Evolutionary conservation across 2,888 invertebrate species (phyloP).

Genomic region (Seladonia tumulorum): DNA sequence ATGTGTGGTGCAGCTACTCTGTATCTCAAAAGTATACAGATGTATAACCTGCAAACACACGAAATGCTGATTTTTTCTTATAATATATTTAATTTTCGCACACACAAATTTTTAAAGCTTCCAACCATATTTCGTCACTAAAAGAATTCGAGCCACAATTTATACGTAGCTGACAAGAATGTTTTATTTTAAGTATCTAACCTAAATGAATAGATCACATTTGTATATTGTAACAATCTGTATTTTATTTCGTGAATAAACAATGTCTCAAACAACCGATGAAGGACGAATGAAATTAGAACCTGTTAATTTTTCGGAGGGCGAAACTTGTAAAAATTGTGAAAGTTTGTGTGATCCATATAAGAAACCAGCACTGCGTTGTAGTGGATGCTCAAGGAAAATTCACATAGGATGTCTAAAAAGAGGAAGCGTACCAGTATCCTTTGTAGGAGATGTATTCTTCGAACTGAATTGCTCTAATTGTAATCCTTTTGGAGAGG

Average conservation of each 20-base stretch:
- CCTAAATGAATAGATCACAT: constrained; percentile 4
- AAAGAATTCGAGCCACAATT: not conserved
- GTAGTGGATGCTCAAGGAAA: constrained; percentile 86
- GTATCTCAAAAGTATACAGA: constrained; percentile 5
- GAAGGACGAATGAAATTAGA: constrained; percentile 8
- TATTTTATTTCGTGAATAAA: constrained; percentile 8
- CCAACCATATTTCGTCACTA: not conserved
- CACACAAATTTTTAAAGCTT: not conserved
- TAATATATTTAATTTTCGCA: not conserved
- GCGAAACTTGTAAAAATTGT: constrained; percentile 87
- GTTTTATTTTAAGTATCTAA: constrained; percentile 17
- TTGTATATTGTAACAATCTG: constrained; percentile 3
- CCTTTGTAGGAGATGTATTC: constrained; percentile 91
- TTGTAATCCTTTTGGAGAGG: constrained; percentile 87
- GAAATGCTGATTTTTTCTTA: not conserved
- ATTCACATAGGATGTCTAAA: constrained; percentile 89
- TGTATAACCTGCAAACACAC: constrained; percentile 22
- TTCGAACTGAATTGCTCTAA: constrained; percentile 89
- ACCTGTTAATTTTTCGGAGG: constrained; percentile 1
- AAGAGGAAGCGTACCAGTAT: constrained; percentile 89
- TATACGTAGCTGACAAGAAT: not conserved
- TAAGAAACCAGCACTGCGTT: constrained; percentile 87
- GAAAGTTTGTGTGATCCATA: constrained; percentile 85
- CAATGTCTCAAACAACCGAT: constrained; percentile 42
- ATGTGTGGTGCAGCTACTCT: not conserved